Base-by-base conservation (phyloP, 2,888 invertebrate species). In the Pedicia rivosa region DNA sequence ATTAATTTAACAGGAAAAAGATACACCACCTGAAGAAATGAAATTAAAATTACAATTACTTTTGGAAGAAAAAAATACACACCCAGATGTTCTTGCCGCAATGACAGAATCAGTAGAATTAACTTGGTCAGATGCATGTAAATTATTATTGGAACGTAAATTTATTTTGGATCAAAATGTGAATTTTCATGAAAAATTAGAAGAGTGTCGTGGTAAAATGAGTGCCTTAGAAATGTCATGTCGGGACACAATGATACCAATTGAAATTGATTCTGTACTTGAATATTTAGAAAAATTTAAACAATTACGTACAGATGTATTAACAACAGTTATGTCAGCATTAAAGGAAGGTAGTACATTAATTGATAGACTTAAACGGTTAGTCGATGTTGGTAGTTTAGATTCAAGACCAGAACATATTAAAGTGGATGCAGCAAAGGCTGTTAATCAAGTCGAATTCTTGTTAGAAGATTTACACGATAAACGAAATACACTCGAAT, bases 1-100 rank as follows among this genome's bases (percentile, higher is more conserved):
- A 41, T 40, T 42, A 10, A 24, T 10, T 40, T 57, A 62, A 4
- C 57, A 87, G 83, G 77, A 74, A 51, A 83, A 88, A 62, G 84
- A 87, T 55, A 82, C 80, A 53, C 86, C 88, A 37, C 84, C 88
- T 49, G 83, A 84, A 51, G 86, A 87, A 59, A 71, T 90, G 41
- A 72, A 87, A 41, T 70, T 77, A 36, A 79, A 84, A 60, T 86
- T 88, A n/a, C 88, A 90, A 58, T 77, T 78, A 51, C 65, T 86
- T 45, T 78, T 86, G 47, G 74, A 78, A 37, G 77, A 75, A 19
- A 79, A 82, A 53, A 72, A 74, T 52, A 79, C 81, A 25, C 66
- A 72, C 47, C 73, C 75, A 19, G 79, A 81, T 60, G 81, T 88
- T 19, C 83, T 87, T 57, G 76, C 79, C 39, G 86, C 87, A 24